phyloP scores from a whole-genome alignment of 2,797 vertebrate genomes.

The Clarias fuscus region DNA sequence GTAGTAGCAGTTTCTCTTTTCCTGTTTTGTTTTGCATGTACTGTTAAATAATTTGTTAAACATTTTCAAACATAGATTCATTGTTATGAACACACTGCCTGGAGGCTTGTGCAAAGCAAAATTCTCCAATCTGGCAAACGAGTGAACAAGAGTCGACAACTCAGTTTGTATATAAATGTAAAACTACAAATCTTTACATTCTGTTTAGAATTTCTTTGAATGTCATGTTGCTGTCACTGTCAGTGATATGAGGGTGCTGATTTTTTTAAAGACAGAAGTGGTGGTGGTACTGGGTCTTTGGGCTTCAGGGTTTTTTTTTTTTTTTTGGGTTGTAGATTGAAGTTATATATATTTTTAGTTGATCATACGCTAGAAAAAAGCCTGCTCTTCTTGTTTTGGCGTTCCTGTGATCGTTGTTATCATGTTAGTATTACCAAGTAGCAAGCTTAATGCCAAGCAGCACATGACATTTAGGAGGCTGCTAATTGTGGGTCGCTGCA shows the following conservation, averaged over 20 bases:
- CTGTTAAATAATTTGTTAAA: neutral
- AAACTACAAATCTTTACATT: neutral
- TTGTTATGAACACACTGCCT: neutral
- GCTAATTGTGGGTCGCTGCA: neutral
- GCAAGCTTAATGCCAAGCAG: neutral
- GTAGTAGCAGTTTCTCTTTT: neutral
- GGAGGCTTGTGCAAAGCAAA: neutral
- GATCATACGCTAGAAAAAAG: neutral
- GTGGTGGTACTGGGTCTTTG: neutral
- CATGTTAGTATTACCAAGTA: neutral
- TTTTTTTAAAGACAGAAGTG: neutral
- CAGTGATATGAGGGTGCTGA: neutral
- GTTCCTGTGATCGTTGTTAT: neutral
- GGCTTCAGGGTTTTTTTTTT: neutral
- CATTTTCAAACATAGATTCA: neutral
- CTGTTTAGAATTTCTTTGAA: no score
- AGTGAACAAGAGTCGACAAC: neutral
- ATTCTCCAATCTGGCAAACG: neutral
- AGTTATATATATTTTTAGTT: neutral
- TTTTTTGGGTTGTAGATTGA: neutral
- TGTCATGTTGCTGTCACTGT: neutral
- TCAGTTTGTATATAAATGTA: neutral
- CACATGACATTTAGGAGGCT: constrained; percentile 1
- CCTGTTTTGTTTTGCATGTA: neutral
- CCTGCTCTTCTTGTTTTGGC: neutral